Base-by-base conservation (phyloP, 2,797 vertebrate genomes). In the Diplodus sargus region DNA sequence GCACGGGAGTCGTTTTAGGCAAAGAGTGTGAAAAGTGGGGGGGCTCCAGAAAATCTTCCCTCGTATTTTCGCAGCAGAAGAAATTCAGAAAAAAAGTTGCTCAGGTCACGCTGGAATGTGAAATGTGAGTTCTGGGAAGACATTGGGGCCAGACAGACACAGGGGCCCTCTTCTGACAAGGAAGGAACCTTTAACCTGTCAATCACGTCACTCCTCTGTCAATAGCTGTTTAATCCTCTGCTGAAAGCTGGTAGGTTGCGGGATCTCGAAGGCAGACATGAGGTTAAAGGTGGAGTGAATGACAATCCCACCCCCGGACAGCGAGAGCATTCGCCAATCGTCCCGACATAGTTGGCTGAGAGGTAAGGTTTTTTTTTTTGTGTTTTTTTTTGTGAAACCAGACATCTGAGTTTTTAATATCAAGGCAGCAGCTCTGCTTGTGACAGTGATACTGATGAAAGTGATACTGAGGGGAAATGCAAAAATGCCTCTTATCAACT, bases 171-270 rank as follows among this genome's bases (percentile, higher is more conserved):
- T 39, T 79, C 84, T 84, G 89, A 92, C 78, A 56, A 78, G 79
- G 79, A 88, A 82, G 72, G 86, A 90, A 88, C 89, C 77, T 79
- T 79, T 81, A 88, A 86, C 77, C 65, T 92, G 92, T 94, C 94
- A 94, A 85, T 93, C 94, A 91, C 58, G 39, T 83, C 87, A 85
- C 90, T 89, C 85, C 70, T 91, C 91, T 89, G 91, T 92, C 92
- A 93, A 91, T 91, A 86, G 82, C 61, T 82, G 86, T 78, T 79
- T 93, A 93, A 93, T 93, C 92, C 85, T 77, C 49, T 82, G 88
- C 65, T 92, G 91, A 91, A 89, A 93, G 89, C 81, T 82, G 79
- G 49, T 83, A 25, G 88, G 76, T 76, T 34, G 79, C 89, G 56
- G 86, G 74, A 85, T 81, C 66, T 11, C 17, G 66, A 84, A 84